Evolutionary conservation across 2,113 vertebrate genomes (phyloP), one percentile per base, ranked within the genome.

Genomic region (Oreotrochilus melanogaster): DNA sequence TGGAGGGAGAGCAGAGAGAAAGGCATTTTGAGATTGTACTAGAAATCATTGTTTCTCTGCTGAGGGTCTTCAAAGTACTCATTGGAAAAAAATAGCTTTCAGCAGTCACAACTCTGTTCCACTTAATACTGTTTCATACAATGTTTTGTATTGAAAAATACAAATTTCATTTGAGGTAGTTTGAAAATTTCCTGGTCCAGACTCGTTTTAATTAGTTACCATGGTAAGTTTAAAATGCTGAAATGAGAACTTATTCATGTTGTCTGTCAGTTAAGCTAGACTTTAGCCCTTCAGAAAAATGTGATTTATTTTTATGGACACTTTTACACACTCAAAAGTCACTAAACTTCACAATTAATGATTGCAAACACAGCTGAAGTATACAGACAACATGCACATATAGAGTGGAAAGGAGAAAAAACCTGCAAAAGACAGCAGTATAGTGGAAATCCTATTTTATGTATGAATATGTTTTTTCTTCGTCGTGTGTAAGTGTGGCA

Each of bases 161-260:
- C 56, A 92, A 95, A 93, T 94, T 93, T 67, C 42, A 82, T 95
- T 78, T 95, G 62, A 92, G 22, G 13, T 57, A 76, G 70, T 87
- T 92, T 17, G n/a, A 87, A 89, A 92, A 80, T 88, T 95, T 92
- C 47, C 71, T 83, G 28, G 13, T 72, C 72, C 23, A 53, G 48
- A 69, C 39, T 85, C 45, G 39, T 91, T 84, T 83, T 67, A 60
- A 87, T 84, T 58, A 87, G 82, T 92, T 95, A 93, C 25, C 45
- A 31, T 51, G 33, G 39, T 85, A 87, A 53, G 18, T 65, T 64
- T 78, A 72, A 95, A 85, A 94, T 92, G 35, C 13, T 85, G 66
- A 93, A 93, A 89, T 89, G 30, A 89, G 72, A 91, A 81, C 6
- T 88, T 88, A 47, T 37, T 80, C 25, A 12, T 31, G 4, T 64